Base-by-base conservation (phyloP, 2,113 vertebrate genomes). In the Microcebus tavaratra region DNA sequence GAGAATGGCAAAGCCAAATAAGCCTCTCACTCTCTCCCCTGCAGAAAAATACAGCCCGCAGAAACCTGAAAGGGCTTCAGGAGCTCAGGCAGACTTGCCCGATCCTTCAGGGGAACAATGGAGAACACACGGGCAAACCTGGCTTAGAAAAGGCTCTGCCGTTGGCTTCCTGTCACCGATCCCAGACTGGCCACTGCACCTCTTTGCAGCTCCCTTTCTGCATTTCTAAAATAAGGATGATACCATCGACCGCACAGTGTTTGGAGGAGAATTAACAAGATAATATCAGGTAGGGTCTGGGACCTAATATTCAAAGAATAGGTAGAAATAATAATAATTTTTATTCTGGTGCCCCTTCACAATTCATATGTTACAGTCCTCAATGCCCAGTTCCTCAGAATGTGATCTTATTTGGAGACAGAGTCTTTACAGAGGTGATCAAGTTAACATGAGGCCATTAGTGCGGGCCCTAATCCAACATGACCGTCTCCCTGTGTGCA, bases 1-100 rank as follows among this genome's bases (percentile, higher is more conserved):
- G 73, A 88, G 92, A 90, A 94, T 14, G 29, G 91, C 72, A 65
- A 85, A 90, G 50, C 81, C 63, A n/a, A 75, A 68, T 61, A 23
- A 72, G 18, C 18, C 79, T 91, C 70, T 70, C 42, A n/a, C 42
- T 88, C 39, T 36, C 25, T 68, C 45, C 72, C 11, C 2, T 2
- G n/a, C 27, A 25, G 45, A 91, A 96, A 68, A 83, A 73, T 25
- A 18, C 90, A 15, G 63, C 20, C 23, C 88, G 53, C 18, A 39
- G 61, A 73, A 59, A 31, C 14, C 72, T 9, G 59, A 39, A 81
- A 39, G 79, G n/a, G 14, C 61, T 29, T 50, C 18, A 3, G 3
- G 65, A 45, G 39, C 70, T 83, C n/a, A 3, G 34, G 14, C 29
- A n/a, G 65, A 6, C 1, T 34, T 27, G 4, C 36, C 70, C 29